Conservation (phyloP, 2,797 vertebrate genomes). For the Coluber constrictor region DNA sequence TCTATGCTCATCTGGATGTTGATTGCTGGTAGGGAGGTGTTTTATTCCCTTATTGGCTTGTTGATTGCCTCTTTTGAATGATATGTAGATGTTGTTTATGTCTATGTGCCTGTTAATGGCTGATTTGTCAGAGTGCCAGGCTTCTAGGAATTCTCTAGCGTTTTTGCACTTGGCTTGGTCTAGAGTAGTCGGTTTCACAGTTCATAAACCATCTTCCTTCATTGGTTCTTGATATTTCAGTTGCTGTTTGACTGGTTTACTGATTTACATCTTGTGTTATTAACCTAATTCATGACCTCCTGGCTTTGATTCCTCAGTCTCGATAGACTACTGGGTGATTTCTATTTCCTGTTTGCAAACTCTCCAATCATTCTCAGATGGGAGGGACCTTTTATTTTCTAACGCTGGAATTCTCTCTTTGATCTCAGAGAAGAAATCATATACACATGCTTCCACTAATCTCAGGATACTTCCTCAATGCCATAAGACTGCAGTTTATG, state of each 20-base stretch:
- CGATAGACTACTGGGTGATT: neutral
- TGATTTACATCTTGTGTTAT: neutral
- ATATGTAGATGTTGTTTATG: neutral
- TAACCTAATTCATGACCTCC: neutral
- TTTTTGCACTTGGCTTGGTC: neutral
- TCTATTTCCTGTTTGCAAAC: neutral
- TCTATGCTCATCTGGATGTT: neutral
- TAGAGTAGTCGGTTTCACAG: neutral
- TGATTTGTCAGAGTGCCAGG: neutral
- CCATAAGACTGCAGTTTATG: neutral
- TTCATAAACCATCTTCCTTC: neutral
- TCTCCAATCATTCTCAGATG: neutral
- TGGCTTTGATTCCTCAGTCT: neutral
- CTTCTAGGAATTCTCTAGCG: neutral
- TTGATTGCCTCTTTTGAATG: neutral
- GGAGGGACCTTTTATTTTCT: neutral
- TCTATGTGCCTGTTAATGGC: neutral
- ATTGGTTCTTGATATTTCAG: neutral
- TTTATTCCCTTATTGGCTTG: neutral
- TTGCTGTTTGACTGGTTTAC: neutral
- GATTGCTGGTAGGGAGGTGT: neutral
- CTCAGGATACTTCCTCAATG: neutral
- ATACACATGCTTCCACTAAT: neutral
- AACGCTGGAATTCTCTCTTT: neutral
- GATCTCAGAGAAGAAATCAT: neutral